Evolutionary conservation across 2,113 vertebrate genomes (phyloP), one percentile per base, ranked within the genome.

Genomic region (Brachyistius frenatus): DNA sequence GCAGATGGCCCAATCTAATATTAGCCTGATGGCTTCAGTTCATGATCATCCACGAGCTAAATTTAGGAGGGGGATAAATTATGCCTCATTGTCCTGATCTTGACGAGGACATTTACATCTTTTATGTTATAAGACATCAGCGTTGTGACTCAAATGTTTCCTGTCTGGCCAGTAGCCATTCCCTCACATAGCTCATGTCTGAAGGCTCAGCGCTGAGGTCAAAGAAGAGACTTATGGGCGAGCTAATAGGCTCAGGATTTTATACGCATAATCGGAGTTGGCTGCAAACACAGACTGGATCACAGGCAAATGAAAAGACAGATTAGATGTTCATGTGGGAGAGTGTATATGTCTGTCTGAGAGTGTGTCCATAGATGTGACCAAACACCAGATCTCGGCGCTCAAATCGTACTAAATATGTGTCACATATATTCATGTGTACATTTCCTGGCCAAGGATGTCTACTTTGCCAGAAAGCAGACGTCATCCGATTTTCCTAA

Each of bases 211-310:
- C 14, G 0, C 15, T n/a, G 41, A 80, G 80, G 81, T 89, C 75
- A 80, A 76, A 83, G 83, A 83, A 47, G 57, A 76, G 85, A 80
- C 73, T 88, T 81, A 64, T 4, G 78, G 64, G 65, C 53, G 52
- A 83, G 80, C 57, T 88, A 83, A 91, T 92, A 69, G 78, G 84
- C 75, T 83, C 82, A 80, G 87, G 80, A 81, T 70, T 83, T 84
- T 68, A 75, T 66, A 63, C 2, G 4, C 6, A 66, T 78, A 81
- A 86, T 88, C 85, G 8, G 52, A 77, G 73, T 57, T 82, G 85
- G 68, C 81, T 64, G 62, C 73, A 58, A 75, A 76, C 79, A 23
- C 73, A 58, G 76, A 82, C 65, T 14, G 44, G 73, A 90, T 84
- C 80, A 87, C 54, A n/a, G 47, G 58, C 72, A 33, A 81, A 81